Percentiles rank a stretch among this genome's conserved stretches.
These are phyloP conservation scores for Drosophila neocordata DNA, from an alignment of 1,140 invertebrate species.

Conservation along the genomic window DNA sequence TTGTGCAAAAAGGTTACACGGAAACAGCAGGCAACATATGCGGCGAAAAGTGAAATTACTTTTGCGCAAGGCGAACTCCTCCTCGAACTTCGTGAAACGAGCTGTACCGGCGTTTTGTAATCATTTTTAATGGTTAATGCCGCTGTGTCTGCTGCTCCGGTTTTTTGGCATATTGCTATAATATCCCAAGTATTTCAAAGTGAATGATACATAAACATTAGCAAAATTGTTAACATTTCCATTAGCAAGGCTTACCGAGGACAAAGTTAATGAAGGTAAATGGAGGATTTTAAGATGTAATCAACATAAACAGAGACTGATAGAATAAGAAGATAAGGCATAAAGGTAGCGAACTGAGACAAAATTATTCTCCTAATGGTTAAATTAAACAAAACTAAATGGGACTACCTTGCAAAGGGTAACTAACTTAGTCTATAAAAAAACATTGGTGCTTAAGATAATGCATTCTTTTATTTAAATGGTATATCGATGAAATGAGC, in stretches of 20 bases:
- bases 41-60: constrained; percentile 76
- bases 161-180: constrained; percentile 43
- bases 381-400: not conserved
- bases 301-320: not conserved
- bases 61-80: constrained; percentile 21
- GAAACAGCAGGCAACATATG: constrained; percentile 58
- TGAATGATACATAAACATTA: constrained; percentile 20
- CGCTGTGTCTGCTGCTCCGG: constrained; percentile 31
- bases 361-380: not conserved
- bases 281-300: constrained; percentile 2
- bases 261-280: constrained; percentile 7
- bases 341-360: not conserved
- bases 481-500: too few species aligned
- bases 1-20: constrained; percentile 38
- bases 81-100: not conserved
- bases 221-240: constrained; percentile 35
- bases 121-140: constrained; percentile 66
- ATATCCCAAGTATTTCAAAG: constrained; percentile 24
- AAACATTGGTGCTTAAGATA: too few species aligned
- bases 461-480: too few species aligned
- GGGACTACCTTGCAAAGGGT: not conserved
- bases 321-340: not conserved
- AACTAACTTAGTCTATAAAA: not conserved
- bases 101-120: constrained; percentile 64
- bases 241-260: constrained; percentile 13